Evolutionary conservation across 2,888 invertebrate genomes (phyloP).

Genomic region (Phyto melanocephala): DNA sequence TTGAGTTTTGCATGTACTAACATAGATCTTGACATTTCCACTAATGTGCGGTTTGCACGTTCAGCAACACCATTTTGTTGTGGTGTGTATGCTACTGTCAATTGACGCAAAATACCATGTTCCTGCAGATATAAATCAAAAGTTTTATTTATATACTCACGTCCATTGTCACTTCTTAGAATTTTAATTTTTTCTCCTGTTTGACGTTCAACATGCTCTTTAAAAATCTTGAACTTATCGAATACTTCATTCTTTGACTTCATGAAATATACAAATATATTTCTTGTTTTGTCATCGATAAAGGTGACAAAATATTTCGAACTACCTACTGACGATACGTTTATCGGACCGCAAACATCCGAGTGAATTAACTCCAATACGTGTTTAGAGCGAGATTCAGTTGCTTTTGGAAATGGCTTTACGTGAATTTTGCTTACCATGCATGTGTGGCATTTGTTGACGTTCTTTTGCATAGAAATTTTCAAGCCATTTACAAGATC

Average conservation of each 20-base stretch:
- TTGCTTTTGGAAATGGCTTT: background rate
- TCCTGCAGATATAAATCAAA: slow-evolving; percentile 49
- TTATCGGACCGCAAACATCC: slow-evolving; percentile 52
- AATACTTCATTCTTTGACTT: slow-evolving; percentile 39
- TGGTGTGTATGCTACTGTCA: slow-evolving; percentile 59
- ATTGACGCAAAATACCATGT: slow-evolving; percentile 52
- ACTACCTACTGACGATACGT: slow-evolving; percentile 20
- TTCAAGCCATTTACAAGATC: background rate
- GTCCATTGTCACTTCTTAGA: slow-evolving; percentile 44
- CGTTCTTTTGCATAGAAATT: background rate
- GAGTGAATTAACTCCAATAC: slow-evolving; percentile 39
- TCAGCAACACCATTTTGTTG: slow-evolving; percentile 66
- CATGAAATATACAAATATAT: slow-evolving; percentile 33
- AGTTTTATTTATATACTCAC: slow-evolving; percentile 36
- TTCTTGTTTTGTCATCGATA: slow-evolving; percentile 26
- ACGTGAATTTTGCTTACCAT: background rate
- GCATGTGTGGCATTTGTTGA: background rate
- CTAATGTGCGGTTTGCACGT: slow-evolving; percentile 52
- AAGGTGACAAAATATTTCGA: slow-evolving; percentile 39
- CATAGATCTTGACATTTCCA: slow-evolving; percentile 69
- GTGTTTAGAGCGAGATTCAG: background rate
- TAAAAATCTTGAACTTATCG: slow-evolving; percentile 37
- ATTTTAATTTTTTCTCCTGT: slow-evolving; percentile 41
- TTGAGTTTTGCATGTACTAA: slow-evolving; percentile 64
- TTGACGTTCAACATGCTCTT: slow-evolving; percentile 36